These are phyloP conservation scores for Eidolon dupreanum DNA, from an alignment of 2,797 vertebrate genomes.

Conservation along the genomic window DNA sequence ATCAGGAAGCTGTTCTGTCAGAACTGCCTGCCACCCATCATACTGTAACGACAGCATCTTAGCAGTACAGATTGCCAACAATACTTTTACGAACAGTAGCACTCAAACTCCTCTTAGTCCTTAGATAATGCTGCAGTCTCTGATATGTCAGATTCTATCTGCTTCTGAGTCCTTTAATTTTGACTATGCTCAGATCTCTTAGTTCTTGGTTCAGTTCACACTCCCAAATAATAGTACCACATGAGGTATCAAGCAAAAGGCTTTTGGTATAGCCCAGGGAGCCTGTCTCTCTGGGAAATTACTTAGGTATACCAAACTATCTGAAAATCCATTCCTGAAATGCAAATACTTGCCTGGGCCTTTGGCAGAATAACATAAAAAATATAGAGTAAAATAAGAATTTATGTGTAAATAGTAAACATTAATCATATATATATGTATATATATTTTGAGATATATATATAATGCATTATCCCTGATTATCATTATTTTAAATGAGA, in stretches of 20 bases:
- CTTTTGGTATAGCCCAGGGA: not conserved
- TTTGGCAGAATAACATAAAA: not conserved
- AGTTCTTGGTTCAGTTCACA: not conserved
- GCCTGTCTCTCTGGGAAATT: not conserved
- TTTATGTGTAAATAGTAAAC: slow-evolving; percentile 32
- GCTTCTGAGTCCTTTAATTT: not conserved
- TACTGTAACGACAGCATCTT: not conserved
- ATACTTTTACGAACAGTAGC: not conserved
- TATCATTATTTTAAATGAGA: slow-evolving; percentile 12
- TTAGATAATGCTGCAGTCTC: not conserved
- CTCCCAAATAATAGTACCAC: not conserved
- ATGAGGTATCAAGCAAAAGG: not conserved
- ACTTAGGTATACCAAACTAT: not conserved
- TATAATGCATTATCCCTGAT: not conserved
- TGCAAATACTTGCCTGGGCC: slow-evolving; percentile 3
- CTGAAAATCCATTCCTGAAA: not conserved
- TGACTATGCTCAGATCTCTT: not conserved
- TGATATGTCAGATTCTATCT: not conserved
- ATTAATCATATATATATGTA: slow-evolving; percentile 29
- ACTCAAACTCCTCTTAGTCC: not conserved
- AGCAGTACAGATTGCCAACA: not conserved
- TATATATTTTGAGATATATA: not conserved
- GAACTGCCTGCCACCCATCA: not conserved
- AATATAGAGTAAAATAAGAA: not conserved
- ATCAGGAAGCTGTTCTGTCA: not conserved